phyloP scores from a whole-genome alignment of 2,888 invertebrate genomes.

The Tetranychus piercei region DNA sequence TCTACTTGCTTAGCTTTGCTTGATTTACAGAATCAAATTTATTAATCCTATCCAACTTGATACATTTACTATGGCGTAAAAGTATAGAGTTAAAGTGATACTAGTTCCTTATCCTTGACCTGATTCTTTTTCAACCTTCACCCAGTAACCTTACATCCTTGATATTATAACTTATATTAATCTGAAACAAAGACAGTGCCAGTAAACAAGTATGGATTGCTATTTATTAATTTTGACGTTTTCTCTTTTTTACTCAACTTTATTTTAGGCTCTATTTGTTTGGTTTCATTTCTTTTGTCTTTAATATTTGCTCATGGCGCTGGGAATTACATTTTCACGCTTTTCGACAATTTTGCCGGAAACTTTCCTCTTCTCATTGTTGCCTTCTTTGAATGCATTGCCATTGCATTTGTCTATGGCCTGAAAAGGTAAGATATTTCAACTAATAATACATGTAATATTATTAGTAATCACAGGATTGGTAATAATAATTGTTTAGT shows the following conservation, averaged over 20 bases:
- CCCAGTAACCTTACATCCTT: not conserved
- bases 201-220: too few species aligned
- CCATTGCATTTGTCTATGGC: conserved; percentile 82
- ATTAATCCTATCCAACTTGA: too few species aligned
- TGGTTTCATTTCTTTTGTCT: conserved; percentile 60
- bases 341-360: conserved; percentile 84
- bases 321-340: conserved; percentile 76
- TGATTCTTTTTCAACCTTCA: not conserved
- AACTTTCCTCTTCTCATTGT: conserved; percentile 79
- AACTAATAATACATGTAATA: conserved; percentile 20
- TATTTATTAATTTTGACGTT: conserved; percentile 1
- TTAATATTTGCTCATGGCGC: conserved; percentile 81
- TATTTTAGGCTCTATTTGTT: conserved; percentile 45
- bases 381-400: conserved; percentile 76
- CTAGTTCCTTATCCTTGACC: not conserved
- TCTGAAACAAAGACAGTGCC: too few species aligned
- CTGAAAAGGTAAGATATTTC: conserved; percentile 48
- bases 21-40: too few species aligned
- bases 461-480: not conserved
- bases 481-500: not conserved
- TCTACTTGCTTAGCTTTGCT: too few species aligned
- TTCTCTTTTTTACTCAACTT: conserved; percentile 3
- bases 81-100: not conserved
- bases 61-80: too few species aligned
- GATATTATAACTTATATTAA: not conserved